Evolutionary conservation across 1,140 invertebrate species (phyloP), one percentile per base, ranked within the genome.

Genomic region (Adelges cooleyi): DNA sequence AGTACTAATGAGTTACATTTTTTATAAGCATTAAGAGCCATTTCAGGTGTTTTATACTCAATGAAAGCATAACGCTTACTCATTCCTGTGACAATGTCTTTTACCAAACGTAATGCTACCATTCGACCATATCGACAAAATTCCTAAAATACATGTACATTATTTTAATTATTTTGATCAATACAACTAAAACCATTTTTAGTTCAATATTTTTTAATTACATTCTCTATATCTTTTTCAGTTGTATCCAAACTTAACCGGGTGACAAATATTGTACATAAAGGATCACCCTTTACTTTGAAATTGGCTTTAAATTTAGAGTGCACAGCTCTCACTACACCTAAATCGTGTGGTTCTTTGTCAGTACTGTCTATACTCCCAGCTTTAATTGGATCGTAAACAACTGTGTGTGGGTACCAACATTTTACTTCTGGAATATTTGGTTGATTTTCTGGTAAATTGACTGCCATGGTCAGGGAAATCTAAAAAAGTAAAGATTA

Each of bases 351-450:
- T 11, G 90, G 86, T 56, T 84, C 81, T 5, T 77, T 81, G 73
- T 92, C 90, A 18, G 89, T 92, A 1, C 88, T 84, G 79, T 92
- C 89, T 22, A 91, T 90, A 70, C 87, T 90, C 9, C 87, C 88
- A 68, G 83, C 83, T 77, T 84, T 84, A 40, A 86, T 75, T 11
- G 84, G 83, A 73, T 86, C 79, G 68, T 86, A 86, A 40, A 76
- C 73, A 69, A 75, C 78, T 8, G 80, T 77, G 71, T 75, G 79
- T 17, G 77, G 76, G 36, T 73, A 77, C 80, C 80, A 82, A 54
- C 72, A 73, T 38, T 76, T 72, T 27, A 72, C 53, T 40, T 67
- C 13, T 33, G 52, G 40, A 48, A 56, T 23, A 20, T 54, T 17
- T 56, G 15, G 8, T 44, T 62, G 11, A 9, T 1, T 3, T 48